Percentiles rank a stretch among this genome's conserved stretches.
Conservation (phyloP, 1,140 invertebrate species). For the Drosophila nannoptera region DNA sequence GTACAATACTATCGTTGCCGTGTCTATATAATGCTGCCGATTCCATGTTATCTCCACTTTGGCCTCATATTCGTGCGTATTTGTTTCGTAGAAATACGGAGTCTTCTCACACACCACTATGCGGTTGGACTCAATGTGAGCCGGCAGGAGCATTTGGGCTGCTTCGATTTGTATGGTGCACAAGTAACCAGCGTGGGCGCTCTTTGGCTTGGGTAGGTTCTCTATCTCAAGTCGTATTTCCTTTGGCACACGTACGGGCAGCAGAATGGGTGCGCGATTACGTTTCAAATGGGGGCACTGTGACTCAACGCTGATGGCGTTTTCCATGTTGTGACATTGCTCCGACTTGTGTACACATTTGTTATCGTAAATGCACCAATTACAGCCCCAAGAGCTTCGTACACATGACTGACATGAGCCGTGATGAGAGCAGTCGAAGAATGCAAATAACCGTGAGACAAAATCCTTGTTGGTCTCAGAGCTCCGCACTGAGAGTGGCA, state of each 20-base stretch:
- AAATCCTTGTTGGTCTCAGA: slow-evolving; percentile 96
- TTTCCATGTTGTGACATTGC: slow-evolving; percentile 86
- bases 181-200: slow-evolving; percentile 91
- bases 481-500: slow-evolving; percentile 92
- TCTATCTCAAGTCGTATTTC: slow-evolving; percentile 93
- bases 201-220: slow-evolving; percentile 92
- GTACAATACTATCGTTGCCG: slow-evolving; percentile 92
- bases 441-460: slow-evolving; percentile 94
- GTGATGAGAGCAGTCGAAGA: slow-evolving; percentile 95
- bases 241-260: slow-evolving; percentile 93
- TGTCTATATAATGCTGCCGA: slow-evolving; percentile 93
- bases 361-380: slow-evolving; percentile 98
- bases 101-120: slow-evolving; percentile 94
- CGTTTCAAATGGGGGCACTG: slow-evolving; percentile 91
- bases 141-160: slow-evolving; percentile 92
- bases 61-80: slow-evolving; percentile 91
- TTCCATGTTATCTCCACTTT: slow-evolving; percentile 95
- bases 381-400: slow-evolving; percentile 93
- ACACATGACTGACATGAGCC: slow-evolving; percentile 92
- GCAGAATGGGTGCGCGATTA: slow-evolving; percentile 83
- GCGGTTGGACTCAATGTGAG: slow-evolving; percentile 89
- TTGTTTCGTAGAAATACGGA: slow-evolving; percentile 92
- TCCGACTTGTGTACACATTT: slow-evolving; percentile 93
- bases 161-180: slow-evolving; percentile 95
- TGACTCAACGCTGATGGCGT: slow-evolving; percentile 90